Base-by-base conservation (phyloP, 1,140 invertebrate species). In the Augochlora pura region DNA sequence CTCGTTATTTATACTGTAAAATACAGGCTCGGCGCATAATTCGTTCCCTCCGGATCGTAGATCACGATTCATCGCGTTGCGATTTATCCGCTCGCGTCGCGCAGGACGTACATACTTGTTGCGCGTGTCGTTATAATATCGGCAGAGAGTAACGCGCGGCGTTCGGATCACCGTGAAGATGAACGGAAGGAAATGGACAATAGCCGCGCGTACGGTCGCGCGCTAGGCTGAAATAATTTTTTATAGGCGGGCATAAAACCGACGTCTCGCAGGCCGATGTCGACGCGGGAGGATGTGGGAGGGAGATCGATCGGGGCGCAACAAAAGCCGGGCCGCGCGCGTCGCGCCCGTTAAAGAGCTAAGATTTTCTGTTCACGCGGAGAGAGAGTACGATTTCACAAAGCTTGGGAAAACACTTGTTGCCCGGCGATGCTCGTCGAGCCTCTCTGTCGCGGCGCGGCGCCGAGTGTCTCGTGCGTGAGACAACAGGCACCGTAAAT, bases 401-500 rank as follows among this genome's bases (percentile, higher is more conserved):
- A 66, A 57, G 59, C 72, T 18, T 69, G 63, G 68, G 59, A 85
- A 42, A 42, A 84, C 86, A 88, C 86, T 88, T 88, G 86, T 88
- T 88, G 86, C 86, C 86, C 70, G 63, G 14, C 39, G 2, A 38
- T 39, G 18, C 49, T 80, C 23, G 62, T 65, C 60, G 49, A 65
- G 42, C n/a, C 42, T n/a, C n/a, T n/a, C n/a, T 67, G 71, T 73
- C 71, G 84, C n/a, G n/a, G n/a, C n/a, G n/a, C n/a, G n/a, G n/a
- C n/a, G n/a, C 21, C 8, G 54, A 85, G 72, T 68, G 82, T 86
- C 77, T 88, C 86, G 84, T 87, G 84, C 80, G 84, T 85, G 84
- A 82, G 67, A 77, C 70, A 77, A 84, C 74, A 38, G 83, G 83
- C 80, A 82, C 73, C 73, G 76, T 82, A 83, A 86, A 83, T 85